A percentile compares a stretch with the other conserved stretches of the same genome.
These are phyloP conservation scores for Paratrypauchen microcephalus DNA, from an alignment of 2,797 vertebrate species.

Conservation along the genomic window DNA sequence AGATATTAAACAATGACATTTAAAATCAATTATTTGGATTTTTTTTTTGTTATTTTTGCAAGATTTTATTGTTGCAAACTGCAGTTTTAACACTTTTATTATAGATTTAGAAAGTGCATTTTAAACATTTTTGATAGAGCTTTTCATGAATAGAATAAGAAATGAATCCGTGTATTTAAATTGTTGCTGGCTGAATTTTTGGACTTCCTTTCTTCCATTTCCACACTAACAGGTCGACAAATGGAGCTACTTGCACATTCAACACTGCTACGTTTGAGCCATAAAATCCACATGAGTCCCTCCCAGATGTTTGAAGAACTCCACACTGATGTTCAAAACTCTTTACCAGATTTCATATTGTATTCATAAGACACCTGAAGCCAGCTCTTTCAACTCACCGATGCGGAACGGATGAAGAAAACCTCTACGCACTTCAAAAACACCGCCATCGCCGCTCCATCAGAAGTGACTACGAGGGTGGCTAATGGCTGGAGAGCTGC, in stretches of 20 bases:
- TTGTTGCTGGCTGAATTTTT: not conserved
- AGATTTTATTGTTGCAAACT: too few relatives aligned
- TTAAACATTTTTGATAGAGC: too few relatives aligned
- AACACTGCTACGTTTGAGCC: conserved; percentile 17
- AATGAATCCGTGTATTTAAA: not conserved
- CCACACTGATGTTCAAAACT: conserved; percentile 35
- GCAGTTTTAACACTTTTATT: too few relatives aligned
- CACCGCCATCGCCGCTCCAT: conserved; percentile 30
- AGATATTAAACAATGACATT: too few relatives aligned
- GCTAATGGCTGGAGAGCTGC: conserved; percentile 55
- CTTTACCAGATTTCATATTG: conserved; percentile 44
- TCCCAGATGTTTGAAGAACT: conserved; percentile 39
- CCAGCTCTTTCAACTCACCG: conserved; percentile 61
- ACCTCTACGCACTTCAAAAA: conserved; percentile 57
- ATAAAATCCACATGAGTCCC: conserved; percentile 54
- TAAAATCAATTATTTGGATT: too few relatives aligned
- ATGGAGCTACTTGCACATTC: not conserved
- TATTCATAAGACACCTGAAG: conserved; percentile 69
- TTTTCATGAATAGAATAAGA: not conserved
- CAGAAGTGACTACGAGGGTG: conserved; percentile 59
- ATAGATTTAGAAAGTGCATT: too few relatives aligned
- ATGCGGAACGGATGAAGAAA: conserved; percentile 43
- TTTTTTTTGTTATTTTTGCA: too few relatives aligned
- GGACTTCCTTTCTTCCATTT: not conserved
- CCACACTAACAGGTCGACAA: conserved; percentile 28